Evolutionary conservation across 2,797 vertebrate genomes (phyloP).

Genomic region (Okamejei kenojei): DNA sequence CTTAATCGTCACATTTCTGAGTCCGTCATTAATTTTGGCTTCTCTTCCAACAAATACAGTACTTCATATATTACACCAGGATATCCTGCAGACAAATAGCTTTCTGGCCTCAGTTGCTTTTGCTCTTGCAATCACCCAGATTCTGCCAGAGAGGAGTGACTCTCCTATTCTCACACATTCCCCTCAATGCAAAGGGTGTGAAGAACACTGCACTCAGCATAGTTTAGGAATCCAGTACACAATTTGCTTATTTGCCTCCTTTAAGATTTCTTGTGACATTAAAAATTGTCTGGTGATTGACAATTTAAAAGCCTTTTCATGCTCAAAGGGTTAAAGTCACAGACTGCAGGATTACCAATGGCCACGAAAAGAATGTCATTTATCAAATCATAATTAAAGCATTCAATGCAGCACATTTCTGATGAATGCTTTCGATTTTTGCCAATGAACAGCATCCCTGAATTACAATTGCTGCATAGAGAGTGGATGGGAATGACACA

Average conservation of each 20-base stretch:
- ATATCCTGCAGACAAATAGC: background rate
- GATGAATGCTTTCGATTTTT: background rate
- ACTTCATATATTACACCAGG: background rate
- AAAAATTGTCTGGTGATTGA: background rate
- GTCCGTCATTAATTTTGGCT: background rate
- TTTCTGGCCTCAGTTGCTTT: no score
- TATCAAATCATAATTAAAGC: background rate
- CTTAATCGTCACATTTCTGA: background rate
- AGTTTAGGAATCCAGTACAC: background rate
- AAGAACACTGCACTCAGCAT: background rate
- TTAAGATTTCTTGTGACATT: no score
- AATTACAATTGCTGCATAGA: background rate
- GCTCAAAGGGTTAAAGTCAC: conserved; percentile 20
- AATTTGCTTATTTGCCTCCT: background rate
- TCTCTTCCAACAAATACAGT: background rate
- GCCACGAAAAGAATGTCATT: background rate
- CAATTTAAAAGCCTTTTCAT: background rate
- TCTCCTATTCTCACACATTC: background rate
- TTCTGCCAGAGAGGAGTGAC: no score
- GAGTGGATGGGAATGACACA: background rate
- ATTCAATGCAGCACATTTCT: background rate
- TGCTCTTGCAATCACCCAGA: background rate
- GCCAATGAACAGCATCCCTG: background rate
- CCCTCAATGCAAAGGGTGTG: background rate
- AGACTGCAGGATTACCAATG: background rate